These are phyloP conservation scores for Montipora foliosa DNA, from an alignment of 64 coral and sea anemone genomes.

Conservation along the genomic window DNA sequence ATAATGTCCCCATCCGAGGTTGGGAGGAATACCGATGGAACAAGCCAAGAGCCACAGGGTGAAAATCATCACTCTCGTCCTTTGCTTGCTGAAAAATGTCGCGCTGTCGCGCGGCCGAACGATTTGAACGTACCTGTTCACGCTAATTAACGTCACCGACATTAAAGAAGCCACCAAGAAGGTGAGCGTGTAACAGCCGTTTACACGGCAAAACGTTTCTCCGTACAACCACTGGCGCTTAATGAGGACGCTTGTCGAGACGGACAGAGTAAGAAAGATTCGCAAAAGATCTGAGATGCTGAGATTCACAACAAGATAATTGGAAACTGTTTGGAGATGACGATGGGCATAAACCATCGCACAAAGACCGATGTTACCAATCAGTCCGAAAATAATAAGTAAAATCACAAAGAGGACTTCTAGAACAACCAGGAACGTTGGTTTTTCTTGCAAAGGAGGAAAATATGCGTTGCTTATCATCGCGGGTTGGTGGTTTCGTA, in stretches of 20 bases:
- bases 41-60: slow-evolving; percentile 61
- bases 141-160: slow-evolving; percentile 81
- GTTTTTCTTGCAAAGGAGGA: slow-evolving; percentile 12
- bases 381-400: slow-evolving; percentile 69
- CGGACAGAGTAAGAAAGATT: slow-evolving; percentile 70
- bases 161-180: slow-evolving; percentile 71
- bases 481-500: not conserved
- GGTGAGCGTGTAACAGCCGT: slow-evolving; percentile 84
- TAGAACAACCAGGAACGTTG: slow-evolving; percentile 5
- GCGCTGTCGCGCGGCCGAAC: slow-evolving; percentile 49
- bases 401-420: slow-evolving; percentile 63
- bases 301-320: slow-evolving; percentile 77
- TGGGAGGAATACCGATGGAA: slow-evolving; percentile 62
- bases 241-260: slow-evolving; percentile 72
- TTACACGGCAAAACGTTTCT: slow-evolving; percentile 73
- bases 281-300: slow-evolving; percentile 74
- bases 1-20: slow-evolving; percentile 77
- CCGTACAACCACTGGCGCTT: slow-evolving; percentile 69
- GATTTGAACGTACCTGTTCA: slow-evolving; percentile 79
- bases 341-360: slow-evolving; percentile 44
- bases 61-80: slow-evolving; percentile 47
- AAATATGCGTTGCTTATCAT: not conserved
- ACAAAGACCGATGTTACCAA: slow-evolving; percentile 87
- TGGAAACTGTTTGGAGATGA: slow-evolving; percentile 61
- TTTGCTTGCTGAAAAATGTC: slow-evolving; percentile 53